phyloP scores from a whole-genome alignment of 2,113 vertebrate genomes.

The Nesogale talazaci region DNA sequence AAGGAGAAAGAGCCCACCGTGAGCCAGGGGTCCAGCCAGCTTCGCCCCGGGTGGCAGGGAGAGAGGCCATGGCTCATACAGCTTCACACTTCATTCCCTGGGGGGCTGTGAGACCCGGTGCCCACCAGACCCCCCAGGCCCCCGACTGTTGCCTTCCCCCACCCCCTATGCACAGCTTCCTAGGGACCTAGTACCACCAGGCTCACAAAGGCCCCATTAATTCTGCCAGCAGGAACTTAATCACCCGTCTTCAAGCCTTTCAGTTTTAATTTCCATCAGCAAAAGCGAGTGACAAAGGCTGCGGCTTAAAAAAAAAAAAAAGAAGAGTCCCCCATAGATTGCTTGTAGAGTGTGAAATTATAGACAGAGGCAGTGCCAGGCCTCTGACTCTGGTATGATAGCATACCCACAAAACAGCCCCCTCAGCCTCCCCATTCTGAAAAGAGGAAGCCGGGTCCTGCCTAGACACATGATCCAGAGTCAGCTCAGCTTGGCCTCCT shows the following conservation, averaged over 20 bases:
- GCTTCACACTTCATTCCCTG: accelerated
- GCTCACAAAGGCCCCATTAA: slow-evolving; percentile 53
- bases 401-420: background rate
- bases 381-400: no score
- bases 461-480: background rate
- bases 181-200: slow-evolving; percentile 32
- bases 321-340: background rate
- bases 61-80: background rate
- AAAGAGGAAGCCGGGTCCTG: background rate
- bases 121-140: background rate
- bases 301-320: slow-evolving; percentile 56
- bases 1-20: background rate
- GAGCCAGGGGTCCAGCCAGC: background rate
- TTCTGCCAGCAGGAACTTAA: slow-evolving; percentile 67
- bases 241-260: slow-evolving; percentile 71
- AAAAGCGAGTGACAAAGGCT: slow-evolving; percentile 53
- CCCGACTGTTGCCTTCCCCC: background rate
- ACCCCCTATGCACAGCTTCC: background rate
- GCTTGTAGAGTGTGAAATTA: background rate
- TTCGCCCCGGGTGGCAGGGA: accelerated
- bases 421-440: background rate
- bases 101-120: accelerated
- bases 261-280: slow-evolving; percentile 73
- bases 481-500: no score
- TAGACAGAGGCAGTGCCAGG: background rate